Percentiles rank a stretch among this genome's conserved stretches.
Evolutionary conservation across 2,797 vertebrate species (phyloP).

Genomic region (Poeciliopsis turneri): DNA sequence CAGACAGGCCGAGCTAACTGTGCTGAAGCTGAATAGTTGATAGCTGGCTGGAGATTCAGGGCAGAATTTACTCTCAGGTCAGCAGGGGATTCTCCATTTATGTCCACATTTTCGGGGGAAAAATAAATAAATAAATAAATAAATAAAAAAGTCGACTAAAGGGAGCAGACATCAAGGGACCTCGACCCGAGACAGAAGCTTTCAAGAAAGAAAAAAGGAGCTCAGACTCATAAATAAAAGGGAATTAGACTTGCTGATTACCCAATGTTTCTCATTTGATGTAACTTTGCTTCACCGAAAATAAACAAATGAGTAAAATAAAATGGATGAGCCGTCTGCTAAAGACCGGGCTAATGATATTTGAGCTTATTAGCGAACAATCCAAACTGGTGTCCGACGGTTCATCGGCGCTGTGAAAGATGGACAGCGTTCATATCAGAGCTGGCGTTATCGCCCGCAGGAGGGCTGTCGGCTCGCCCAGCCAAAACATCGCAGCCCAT

Average conservation of each 20-base stretch:
- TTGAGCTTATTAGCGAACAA: slow-evolving; percentile 29
- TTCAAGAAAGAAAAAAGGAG: neutral
- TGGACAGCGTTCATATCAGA: slow-evolving; percentile 51
- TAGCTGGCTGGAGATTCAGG: slow-evolving; percentile 32
- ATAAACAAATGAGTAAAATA: neutral
- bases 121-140: slow-evolving; percentile 10
- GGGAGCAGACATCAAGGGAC: neutral
- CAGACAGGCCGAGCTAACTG: neutral
- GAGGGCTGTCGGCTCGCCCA: slow-evolving; percentile 14
- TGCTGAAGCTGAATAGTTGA: slow-evolving; percentile 16
- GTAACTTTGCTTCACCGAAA: neutral
- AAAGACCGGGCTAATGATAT: neutral
- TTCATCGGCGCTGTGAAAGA: slow-evolving; percentile 24
- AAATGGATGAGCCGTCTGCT: slow-evolving; percentile 9
- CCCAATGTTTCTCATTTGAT: neutral
- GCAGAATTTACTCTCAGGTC: slow-evolving; percentile 44
- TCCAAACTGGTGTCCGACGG: slow-evolving; percentile 8
- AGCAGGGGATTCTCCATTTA: slow-evolving; percentile 37
- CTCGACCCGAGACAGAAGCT: neutral
- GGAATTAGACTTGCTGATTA: neutral
- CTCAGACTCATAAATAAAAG: neutral
- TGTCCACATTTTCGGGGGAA: slow-evolving; percentile 8
- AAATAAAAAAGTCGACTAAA: slow-evolving; percentile 15
- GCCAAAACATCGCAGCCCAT: slow-evolving; percentile 1
- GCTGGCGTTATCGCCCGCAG: slow-evolving; percentile 22